phyloP scores from a whole-genome alignment of 2,888 invertebrate species.

The Melanostoma mellinum region DNA sequence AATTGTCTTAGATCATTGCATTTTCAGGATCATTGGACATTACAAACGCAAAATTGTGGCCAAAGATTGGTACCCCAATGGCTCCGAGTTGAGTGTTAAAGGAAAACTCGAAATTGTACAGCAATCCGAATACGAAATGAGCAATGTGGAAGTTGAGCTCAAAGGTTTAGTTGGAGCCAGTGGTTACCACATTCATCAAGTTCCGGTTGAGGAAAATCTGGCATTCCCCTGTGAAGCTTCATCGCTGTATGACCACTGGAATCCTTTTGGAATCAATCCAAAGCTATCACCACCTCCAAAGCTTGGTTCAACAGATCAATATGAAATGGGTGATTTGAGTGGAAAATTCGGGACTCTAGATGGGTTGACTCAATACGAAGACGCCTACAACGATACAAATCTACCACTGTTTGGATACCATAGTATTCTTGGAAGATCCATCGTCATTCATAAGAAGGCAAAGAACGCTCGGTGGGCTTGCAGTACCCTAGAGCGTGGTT shows the following conservation, averaged over 20 bases:
- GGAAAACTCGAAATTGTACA: slow-evolving; percentile 92
- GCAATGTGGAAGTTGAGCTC: slow-evolving; percentile 89
- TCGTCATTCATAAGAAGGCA: slow-evolving; percentile 90
- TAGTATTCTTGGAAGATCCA: slow-evolving; percentile 92
- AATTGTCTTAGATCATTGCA: neutral
- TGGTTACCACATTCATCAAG: slow-evolving; percentile 93
- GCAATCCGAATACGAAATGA: slow-evolving; percentile 92
- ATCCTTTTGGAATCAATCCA: slow-evolving; percentile 89
- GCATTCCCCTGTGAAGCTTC: slow-evolving; percentile 94
- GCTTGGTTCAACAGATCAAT: slow-evolving; percentile 91
- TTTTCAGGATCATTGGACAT: slow-evolving; percentile 87
- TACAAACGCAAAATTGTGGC: slow-evolving; percentile 92
- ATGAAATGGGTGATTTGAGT: slow-evolving; percentile 92
- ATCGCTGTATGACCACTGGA: slow-evolving; percentile 92
- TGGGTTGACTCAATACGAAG: slow-evolving; percentile 84
- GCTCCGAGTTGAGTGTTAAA: slow-evolving; percentile 85
- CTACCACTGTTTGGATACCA: slow-evolving; percentile 91
- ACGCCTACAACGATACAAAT: slow-evolving; percentile 90
- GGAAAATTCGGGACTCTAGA: slow-evolving; percentile 92
- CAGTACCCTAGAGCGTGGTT: slow-evolving; percentile 92
- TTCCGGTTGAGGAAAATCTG: slow-evolving; percentile 90
- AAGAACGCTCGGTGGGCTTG: slow-evolving; percentile 90
- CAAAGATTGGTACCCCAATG: slow-evolving; percentile 94
- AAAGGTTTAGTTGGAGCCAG: slow-evolving; percentile 87
- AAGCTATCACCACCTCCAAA: slow-evolving; percentile 85